These are phyloP conservation scores for Festucalex cinctus DNA, from an alignment of 2,113 vertebrate species.

Conservation along the genomic window DNA sequence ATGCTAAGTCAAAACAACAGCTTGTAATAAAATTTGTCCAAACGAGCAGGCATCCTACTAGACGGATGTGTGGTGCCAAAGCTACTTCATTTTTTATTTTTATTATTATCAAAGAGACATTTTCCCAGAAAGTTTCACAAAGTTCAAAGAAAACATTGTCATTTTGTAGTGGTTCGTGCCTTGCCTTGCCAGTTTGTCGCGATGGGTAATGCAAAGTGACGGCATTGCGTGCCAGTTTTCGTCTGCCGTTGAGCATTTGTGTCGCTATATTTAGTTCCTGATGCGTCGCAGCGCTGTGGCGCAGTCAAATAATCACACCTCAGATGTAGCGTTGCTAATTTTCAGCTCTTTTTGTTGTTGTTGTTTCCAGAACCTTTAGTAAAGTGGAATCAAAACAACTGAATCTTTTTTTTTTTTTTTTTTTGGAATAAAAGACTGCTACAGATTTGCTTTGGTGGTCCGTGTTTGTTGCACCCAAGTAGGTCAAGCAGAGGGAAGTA, in stretches of 20 bases:
- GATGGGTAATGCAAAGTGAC: conserved; percentile 27
- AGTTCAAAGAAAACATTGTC: not conserved
- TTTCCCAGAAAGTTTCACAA: not conserved
- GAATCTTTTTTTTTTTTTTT: not conserved
- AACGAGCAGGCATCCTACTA: too few species aligned
- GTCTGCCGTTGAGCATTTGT: conserved; percentile 2
- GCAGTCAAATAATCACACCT: conserved; percentile 3
- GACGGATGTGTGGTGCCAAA: too few species aligned
- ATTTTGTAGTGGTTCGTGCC: not conserved
- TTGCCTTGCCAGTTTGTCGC: not conserved
- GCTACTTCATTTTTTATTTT: too few species aligned
- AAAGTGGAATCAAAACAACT: not conserved
- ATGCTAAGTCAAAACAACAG: too few species aligned
- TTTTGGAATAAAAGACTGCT: not conserved
- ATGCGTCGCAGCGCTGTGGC: conserved; percentile 21
- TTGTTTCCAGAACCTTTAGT: not conserved
- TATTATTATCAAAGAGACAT: too few species aligned
- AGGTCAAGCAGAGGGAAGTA: not conserved
- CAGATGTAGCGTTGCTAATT: not conserved
- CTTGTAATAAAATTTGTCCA: too few species aligned
- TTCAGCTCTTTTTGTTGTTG: not conserved
- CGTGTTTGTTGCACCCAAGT: conserved; percentile 2
- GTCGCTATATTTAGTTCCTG: conserved; percentile 43
- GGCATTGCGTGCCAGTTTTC: conserved; percentile 3
- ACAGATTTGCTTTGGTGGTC: not conserved